These are phyloP conservation scores for Mallotus villosus DNA, from an alignment of 2,797 vertebrate species.

Conservation along the genomic window DNA sequence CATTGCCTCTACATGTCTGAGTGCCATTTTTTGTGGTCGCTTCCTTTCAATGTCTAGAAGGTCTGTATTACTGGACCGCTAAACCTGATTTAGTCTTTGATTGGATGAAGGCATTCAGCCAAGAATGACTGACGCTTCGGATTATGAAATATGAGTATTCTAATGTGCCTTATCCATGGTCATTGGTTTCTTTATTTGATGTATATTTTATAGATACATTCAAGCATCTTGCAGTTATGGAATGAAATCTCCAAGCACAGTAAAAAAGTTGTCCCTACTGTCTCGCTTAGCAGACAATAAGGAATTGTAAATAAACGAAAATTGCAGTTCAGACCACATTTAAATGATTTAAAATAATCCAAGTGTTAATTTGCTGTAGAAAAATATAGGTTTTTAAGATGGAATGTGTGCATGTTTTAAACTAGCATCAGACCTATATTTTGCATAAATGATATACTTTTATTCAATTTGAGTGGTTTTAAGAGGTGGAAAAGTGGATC, in stretches of 20 bases:
- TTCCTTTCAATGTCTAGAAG: constrained; percentile 26
- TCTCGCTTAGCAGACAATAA: too few species aligned
- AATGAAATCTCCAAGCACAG: too few species aligned
- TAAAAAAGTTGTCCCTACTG: too few species aligned
- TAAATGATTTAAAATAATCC: too few species aligned
- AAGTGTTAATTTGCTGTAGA: too few species aligned
- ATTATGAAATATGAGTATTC: constrained; percentile 13
- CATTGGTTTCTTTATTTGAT: constrained; percentile 29
- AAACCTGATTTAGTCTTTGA: constrained; percentile 43
- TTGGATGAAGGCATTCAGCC: constrained; percentile 33
- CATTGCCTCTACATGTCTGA: not conserved
- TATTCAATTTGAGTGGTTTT: too few species aligned
- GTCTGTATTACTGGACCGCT: constrained; percentile 34
- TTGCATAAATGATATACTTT: too few species aligned
- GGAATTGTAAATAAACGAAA: too few species aligned
- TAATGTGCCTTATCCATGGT: not conserved
- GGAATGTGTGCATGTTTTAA: too few species aligned
- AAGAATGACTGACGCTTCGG: not conserved
- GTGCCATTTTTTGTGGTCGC: not conserved
- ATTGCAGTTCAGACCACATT: too few species aligned
- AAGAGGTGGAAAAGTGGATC: not conserved
- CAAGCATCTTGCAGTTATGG: constrained; percentile 27
- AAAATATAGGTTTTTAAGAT: too few species aligned
- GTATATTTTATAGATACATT: constrained; percentile 37
- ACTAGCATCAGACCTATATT: too few species aligned